Percentiles rank a stretch among this genome's conserved stretches.
Conservation (phyloP, 2,888 invertebrate genomes). For the Octonoba sinensis region DNA sequence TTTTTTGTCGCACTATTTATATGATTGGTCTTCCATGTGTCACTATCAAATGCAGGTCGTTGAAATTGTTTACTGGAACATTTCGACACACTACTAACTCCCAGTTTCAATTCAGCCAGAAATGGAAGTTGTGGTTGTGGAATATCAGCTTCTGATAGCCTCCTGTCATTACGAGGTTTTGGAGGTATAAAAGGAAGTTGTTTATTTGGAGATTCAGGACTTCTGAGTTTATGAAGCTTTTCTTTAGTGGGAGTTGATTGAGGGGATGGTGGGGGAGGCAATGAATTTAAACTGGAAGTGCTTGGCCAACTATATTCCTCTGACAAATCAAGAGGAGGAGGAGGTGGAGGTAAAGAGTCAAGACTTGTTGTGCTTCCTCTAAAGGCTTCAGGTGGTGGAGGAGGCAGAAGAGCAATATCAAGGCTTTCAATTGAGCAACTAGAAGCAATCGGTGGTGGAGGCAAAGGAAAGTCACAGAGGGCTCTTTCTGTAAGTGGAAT, state of each 20-base stretch:
- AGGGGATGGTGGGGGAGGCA: constrained; percentile 67
- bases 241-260: constrained; percentile 59
- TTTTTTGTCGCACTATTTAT: not conserved
- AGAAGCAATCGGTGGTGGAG: constrained; percentile 78
- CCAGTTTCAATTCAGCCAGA: constrained; percentile 65
- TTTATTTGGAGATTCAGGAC: constrained; percentile 47
- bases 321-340: constrained; percentile 65
- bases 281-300: constrained; percentile 66
- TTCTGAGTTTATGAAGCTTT: constrained; percentile 17
- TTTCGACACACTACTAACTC: constrained; percentile 45
- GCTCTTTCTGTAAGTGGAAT: constrained; percentile 2
- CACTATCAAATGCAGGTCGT: constrained; percentile 22
- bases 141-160: constrained; percentile 64
- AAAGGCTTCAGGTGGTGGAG: constrained; percentile 69
- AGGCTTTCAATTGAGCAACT: constrained; percentile 59
- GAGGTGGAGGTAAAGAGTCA: constrained; percentile 66
- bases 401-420: constrained; percentile 67
- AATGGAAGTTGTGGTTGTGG: constrained; percentile 63
- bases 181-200: constrained; percentile 47
- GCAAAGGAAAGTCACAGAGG: constrained; percentile 75
- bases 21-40: constrained; percentile 31
- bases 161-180: constrained; percentile 61
- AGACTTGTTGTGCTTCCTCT: constrained; percentile 60
- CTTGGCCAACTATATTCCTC: constrained; percentile 66
- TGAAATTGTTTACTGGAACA: constrained; percentile 34